Base-by-base conservation (phyloP, 2,888 invertebrate genomes). In the Chironomus riparius region DNA sequence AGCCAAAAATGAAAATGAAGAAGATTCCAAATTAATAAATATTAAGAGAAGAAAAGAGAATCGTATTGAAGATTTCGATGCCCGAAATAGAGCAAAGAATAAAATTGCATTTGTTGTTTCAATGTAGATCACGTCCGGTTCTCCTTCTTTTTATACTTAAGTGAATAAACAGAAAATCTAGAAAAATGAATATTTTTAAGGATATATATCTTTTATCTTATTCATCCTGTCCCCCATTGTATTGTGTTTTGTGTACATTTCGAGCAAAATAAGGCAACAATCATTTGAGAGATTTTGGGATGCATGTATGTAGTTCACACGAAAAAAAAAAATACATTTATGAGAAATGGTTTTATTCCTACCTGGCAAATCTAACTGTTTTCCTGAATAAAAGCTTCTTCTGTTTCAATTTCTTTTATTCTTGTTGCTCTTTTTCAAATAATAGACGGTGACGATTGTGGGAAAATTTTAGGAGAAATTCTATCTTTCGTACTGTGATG, bases 141-240 rank as follows among this genome's bases (percentile, higher is more conserved):
- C 5, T 13, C 12, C 50, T 15, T 56, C 24, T 65, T 1, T 24
- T 15, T 4, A 12, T 24, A 56, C 38, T 38, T 38, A 38, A 38
- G 10, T 56, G 70, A 71, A 71, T 13, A 71, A 71, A 56, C n/a
- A 73, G 62, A 50, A 73, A 62, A 73, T 56, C 72, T 73, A 73
- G 72, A 73, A 73, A 73, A 73, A 73, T 73, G 72, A 73, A 61
- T 21, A 48, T 62, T 47, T 71, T 24, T 73, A 65, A 65, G 65
- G 65, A 65, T 65, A 74, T 48, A 61, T 68, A 47, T 73, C 18
- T 65, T 62, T 68, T 74, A 74, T 74, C 74, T 74, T 15, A 13
- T 74, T 74, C 74, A 74, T 74, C 74, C 74, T 74, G 74, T 65
- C 13, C 68, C n/a, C 68, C 68, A 47, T 74, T 74, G 72, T 65